These are phyloP conservation scores for Polyploca ridens DNA, from an alignment of 2,888 invertebrate species.

Conservation along the genomic window DNA sequence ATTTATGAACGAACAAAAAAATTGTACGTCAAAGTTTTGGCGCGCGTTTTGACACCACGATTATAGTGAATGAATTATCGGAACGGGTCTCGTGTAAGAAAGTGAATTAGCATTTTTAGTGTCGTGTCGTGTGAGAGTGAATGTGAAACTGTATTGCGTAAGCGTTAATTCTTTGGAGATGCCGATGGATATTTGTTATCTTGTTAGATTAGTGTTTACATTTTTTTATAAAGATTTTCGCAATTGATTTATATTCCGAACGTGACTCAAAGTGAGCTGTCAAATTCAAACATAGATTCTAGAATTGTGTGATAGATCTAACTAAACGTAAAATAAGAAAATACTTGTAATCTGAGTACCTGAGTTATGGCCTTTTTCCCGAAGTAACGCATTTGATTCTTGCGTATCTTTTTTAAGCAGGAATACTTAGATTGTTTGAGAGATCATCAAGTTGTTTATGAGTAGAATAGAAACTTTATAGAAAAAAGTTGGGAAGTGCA, in stretches of 20 bases:
- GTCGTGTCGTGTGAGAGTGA: conserved; percentile 73
- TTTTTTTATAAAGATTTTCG: conserved; percentile 15
- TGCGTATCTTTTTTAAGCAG: conserved; percentile 36
- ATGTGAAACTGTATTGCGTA: conserved; percentile 78
- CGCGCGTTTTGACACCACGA: conserved; percentile 51
- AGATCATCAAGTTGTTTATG: conserved; percentile 37
- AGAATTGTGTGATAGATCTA: not conserved
- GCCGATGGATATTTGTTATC: conserved; percentile 55
- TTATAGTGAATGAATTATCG: conserved; percentile 43
- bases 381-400: conserved; percentile 22
- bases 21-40: conserved; percentile 51
- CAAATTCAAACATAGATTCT: not conserved
- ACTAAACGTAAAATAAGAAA: not conserved
- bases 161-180: conserved; percentile 56
- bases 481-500: conserved; percentile 58
- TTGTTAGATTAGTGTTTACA: conserved; percentile 39
- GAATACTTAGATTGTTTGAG: conserved; percentile 47
- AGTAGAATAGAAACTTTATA: conserved; percentile 59
- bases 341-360: conserved; percentile 23
- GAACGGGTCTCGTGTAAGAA: conserved; percentile 72
- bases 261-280: not conserved
- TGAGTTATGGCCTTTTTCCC: conserved; percentile 40
- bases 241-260: not conserved
- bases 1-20: conserved; percentile 48
- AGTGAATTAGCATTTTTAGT: conserved; percentile 73